These are phyloP conservation scores for Xanthorhoe spadicearia DNA, from an alignment of 2,888 invertebrate species.

Conservation along the genomic window DNA sequence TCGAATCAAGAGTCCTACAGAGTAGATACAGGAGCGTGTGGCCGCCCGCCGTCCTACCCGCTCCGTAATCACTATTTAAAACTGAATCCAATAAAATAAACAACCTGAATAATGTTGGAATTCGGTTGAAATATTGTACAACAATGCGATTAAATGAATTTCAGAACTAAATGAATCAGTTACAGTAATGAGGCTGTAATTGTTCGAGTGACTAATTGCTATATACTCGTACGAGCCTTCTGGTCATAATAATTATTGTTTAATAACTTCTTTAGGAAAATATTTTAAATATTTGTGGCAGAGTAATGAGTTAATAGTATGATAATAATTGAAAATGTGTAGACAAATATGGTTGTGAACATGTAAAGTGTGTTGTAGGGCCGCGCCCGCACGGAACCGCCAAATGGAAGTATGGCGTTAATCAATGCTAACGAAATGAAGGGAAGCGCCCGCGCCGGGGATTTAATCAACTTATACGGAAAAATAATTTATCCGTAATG, in stretches of 20 bases:
- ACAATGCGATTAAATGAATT: conserved; percentile 12
- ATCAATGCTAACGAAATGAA: conserved; percentile 7
- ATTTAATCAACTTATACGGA: conserved; percentile 25
- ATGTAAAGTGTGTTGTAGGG: not conserved
- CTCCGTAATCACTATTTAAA: conserved; percentile 13
- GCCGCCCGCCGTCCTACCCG: not conserved
- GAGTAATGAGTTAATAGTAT: too few relatives aligned
- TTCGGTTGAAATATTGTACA: conserved; percentile 17
- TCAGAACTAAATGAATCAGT: conserved; percentile 11
- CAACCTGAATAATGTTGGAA: conserved; percentile 17
- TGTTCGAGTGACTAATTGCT: conserved; percentile 1
- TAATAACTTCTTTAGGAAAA: too few relatives aligned
- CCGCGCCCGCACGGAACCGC: not conserved
- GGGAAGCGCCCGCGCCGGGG: conserved; percentile 8
- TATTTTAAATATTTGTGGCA: too few relatives aligned
- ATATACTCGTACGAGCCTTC: too few relatives aligned
- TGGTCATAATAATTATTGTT: too few relatives aligned
- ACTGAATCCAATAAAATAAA: conserved; percentile 21
- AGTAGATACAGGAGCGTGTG: too few relatives aligned
- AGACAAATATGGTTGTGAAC: not conserved
- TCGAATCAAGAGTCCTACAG: conserved; percentile 10
- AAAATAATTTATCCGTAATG: conserved; percentile 20
- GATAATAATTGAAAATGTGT: too few relatives aligned
- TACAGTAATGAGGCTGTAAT: conserved; percentile 5
- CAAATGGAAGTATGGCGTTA: conserved; percentile 1